Percentiles rank a stretch among this genome's conserved stretches.
Evolutionary conservation across 2,797 vertebrate species (phyloP).

Genomic region (Meriones psammophilus): DNA sequence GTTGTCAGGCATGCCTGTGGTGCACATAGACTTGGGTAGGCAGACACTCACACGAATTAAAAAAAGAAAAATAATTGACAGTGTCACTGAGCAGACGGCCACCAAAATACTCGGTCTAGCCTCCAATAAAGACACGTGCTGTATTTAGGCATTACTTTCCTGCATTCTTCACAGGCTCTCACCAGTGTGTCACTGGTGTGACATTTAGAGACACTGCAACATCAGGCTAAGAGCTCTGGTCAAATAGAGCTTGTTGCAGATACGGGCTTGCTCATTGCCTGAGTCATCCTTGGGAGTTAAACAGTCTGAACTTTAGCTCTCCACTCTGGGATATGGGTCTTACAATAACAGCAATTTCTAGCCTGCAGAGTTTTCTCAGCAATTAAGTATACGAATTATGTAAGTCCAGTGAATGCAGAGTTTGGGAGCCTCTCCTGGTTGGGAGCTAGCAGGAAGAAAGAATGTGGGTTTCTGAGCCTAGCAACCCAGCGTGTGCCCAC

Average conservation of each 20-base stretch:
- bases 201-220: not conserved
- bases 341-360: not conserved
- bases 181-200: not conserved
- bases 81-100: not conserved
- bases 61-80: not conserved
- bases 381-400: constrained; percentile 2
- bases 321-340: not conserved
- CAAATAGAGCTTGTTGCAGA: not conserved
- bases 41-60: not conserved
- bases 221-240: not conserved
- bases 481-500: not conserved
- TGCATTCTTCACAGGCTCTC: not conserved
- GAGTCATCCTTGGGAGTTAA: constrained; percentile 29
- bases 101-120: not conserved
- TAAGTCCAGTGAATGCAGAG: not conserved
- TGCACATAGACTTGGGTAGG: rapidly evolving
- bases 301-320: not conserved
- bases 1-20: not conserved
- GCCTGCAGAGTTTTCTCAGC: not conserved
- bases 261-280: not conserved
- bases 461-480: not conserved
- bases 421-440: not conserved
- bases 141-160: not conserved
- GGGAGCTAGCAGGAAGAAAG: not conserved
- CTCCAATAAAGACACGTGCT: not conserved